A percentile compares a stretch with the other conserved stretches of the same genome.
Conservation (phyloP, 1,140 invertebrate genomes). For the Nasonia vitripennis region DNA sequence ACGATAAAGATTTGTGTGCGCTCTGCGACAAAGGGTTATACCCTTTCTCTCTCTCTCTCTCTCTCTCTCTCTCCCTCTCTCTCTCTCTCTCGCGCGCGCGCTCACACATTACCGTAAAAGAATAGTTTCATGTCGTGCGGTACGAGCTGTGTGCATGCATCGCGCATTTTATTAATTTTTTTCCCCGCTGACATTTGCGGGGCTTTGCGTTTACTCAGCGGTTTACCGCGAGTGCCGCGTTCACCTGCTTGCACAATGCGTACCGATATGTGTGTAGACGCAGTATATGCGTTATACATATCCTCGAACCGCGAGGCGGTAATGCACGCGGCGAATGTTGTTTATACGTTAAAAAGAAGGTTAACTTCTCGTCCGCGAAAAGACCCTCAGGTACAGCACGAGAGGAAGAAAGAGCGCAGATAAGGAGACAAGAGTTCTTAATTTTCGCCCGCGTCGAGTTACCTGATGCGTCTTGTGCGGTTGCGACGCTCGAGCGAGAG, state of each 20-base stretch:
- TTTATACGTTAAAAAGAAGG: not conserved
- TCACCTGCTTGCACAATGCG: not conserved
- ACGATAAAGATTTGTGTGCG: conserved; percentile 40
- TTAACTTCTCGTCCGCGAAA: not conserved
- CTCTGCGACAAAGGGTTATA: conserved; percentile 14
- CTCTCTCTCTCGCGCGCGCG: too few relatives aligned
- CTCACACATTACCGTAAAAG: not conserved
- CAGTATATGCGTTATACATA: not conserved
- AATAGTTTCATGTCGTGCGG: not conserved
- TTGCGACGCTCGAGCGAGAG: not conserved
- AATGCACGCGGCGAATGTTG: not conserved
- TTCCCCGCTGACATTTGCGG: not conserved
- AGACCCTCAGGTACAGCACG: not conserved
- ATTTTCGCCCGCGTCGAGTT: not conserved
- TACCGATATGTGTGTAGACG: not conserved
- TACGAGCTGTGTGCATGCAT: not conserved
- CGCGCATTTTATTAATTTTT: not conserved
- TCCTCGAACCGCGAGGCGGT: not conserved
- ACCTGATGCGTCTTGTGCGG: not conserved
- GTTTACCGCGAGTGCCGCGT: conserved; percentile 21
- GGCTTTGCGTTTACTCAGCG: conserved; percentile 22
- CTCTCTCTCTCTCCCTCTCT: too few relatives aligned
- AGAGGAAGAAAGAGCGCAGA: not conserved
- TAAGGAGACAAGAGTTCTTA: not conserved
- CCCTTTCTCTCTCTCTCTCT: not conserved